A percentile compares a stretch with the other conserved stretches of the same genome.
These are phyloP conservation scores for Thereva unica DNA, from an alignment of 2,888 invertebrate genomes.

Conservation along the genomic window DNA sequence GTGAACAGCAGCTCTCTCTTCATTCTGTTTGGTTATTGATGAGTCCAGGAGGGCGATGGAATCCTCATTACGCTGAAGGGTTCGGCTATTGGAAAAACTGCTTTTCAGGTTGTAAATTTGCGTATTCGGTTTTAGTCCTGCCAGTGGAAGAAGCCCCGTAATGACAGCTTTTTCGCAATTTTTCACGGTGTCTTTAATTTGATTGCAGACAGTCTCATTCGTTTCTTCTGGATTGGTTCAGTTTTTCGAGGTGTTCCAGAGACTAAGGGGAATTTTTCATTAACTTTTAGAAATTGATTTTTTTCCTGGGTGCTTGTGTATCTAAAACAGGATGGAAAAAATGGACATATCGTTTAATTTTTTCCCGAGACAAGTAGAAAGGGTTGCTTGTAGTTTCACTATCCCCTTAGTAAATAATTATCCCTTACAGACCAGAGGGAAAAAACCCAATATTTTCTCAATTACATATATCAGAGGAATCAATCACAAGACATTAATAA, in stretches of 20 bases:
- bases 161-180: slow-evolving; percentile 39
- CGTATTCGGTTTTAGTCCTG: slow-evolving; percentile 14
- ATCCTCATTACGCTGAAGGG: slow-evolving; percentile 31
- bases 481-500: slow-evolving; percentile 3
- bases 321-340: no score
- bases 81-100: slow-evolving; percentile 11
- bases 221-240: background rate
- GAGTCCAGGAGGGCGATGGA: slow-evolving; percentile 17
- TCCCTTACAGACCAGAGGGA: background rate
- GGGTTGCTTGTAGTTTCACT: no score
- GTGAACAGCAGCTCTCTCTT: slow-evolving; percentile 2
- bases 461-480: slow-evolving; percentile 4
- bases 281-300: slow-evolving; percentile 5
- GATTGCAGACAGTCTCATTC: slow-evolving; percentile 31
- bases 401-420: no score
- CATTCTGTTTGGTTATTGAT: slow-evolving; percentile 32
- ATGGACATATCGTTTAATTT: no score
- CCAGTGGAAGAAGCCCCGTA: slow-evolving; percentile 12
- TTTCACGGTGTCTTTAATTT: slow-evolving; percentile 41
- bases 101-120: slow-evolving; percentile 20
- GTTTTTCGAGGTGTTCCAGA: slow-evolving; percentile 16
- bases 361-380: no score
- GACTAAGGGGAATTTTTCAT: slow-evolving; percentile 14
- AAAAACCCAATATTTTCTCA: background rate
- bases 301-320: no score